phyloP scores from a whole-genome alignment of 2,113 vertebrate genomes.

The Tychaedon coryphoeus region DNA sequence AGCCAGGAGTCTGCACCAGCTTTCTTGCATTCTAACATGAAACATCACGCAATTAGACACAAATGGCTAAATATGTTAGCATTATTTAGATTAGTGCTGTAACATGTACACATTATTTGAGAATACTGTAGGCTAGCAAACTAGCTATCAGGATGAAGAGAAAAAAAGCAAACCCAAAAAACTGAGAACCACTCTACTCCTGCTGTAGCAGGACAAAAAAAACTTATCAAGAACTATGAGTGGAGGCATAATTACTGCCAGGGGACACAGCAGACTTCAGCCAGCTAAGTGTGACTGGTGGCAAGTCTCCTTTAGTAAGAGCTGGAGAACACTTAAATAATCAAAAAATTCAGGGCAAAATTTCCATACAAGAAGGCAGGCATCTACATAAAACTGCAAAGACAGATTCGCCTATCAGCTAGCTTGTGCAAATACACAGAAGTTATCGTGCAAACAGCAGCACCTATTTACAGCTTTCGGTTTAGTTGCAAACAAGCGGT shows the following conservation, averaged over 20 bases:
- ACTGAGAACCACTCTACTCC: neutral
- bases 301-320: neutral
- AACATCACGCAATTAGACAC: neutral
- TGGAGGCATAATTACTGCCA: neutral
- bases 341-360: neutral
- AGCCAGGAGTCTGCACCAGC: neutral
- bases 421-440: rapidly evolving
- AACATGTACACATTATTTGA: neutral
- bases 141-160: neutral
- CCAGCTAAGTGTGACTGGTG: neutral
- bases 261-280: neutral
- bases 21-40: neutral
- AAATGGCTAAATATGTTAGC: neutral
- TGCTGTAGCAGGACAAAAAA: neutral
- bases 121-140: neutral
- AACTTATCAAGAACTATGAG: neutral
- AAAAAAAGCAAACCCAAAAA: neutral
- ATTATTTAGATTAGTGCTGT: neutral
- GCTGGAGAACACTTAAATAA: neutral
- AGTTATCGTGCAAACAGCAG: neutral
- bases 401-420: neutral
- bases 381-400: neutral
- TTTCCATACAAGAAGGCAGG: neutral
- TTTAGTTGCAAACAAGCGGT: neutral
- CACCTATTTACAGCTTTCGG: neutral